phyloP scores from a whole-genome alignment of 2,888 invertebrate genomes.

The Diarsia brunnea region DNA sequence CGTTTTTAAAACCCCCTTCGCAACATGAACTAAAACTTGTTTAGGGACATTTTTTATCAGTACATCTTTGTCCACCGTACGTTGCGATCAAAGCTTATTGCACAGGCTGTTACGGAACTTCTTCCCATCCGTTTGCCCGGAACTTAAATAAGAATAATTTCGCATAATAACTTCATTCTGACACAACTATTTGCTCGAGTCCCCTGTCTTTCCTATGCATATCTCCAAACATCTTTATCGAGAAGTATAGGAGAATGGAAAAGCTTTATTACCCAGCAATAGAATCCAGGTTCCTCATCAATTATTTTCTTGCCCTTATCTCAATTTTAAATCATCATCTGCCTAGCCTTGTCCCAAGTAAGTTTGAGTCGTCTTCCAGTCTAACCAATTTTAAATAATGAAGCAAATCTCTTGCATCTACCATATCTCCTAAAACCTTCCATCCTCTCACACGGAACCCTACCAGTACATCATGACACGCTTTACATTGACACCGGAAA shows the following conservation, averaged over 20 bases:
- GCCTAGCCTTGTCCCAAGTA: too few relatives aligned
- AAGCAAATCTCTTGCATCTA: not conserved
- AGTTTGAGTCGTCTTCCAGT: too few relatives aligned
- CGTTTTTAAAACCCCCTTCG: not conserved
- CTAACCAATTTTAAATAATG: not conserved
- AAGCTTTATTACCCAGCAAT: not conserved
- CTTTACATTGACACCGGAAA: slow-evolving; percentile 68
- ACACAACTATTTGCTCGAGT: not conserved
- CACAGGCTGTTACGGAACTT: not conserved
- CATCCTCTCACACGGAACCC: slow-evolving; percentile 31
- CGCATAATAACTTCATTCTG: not conserved
- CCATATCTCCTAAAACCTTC: not conserved
- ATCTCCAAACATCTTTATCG: not conserved
- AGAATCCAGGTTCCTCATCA: not conserved
- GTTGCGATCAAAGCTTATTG: too few relatives aligned
- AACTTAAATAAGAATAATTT: not conserved
- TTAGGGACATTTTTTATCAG: too few relatives aligned
- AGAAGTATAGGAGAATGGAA: not conserved
- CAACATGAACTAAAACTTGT: not conserved
- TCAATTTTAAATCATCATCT: not conserved
- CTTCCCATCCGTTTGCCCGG: not conserved
- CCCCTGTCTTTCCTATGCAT: too few relatives aligned
- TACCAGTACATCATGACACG: slow-evolving; percentile 5
- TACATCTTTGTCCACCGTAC: not conserved
- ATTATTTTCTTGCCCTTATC: not conserved